A percentile compares a stretch with the other conserved stretches of the same genome.
phyloP scores from a whole-genome alignment of 2,888 invertebrate genomes.

The Tridacna crocea region DNA sequence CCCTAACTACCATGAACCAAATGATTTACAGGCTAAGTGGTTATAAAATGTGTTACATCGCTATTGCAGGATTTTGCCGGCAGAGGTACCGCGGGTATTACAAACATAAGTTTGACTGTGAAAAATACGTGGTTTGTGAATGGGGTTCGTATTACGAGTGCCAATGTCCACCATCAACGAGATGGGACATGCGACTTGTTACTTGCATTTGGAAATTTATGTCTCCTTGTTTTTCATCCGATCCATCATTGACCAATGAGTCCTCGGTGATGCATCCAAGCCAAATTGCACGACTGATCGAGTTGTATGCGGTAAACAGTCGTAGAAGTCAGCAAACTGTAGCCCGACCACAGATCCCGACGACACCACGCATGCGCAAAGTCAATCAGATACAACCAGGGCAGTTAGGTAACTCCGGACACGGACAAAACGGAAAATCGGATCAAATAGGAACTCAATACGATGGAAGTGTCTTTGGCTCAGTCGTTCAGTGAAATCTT shows the following conservation, averaged over 20 bases:
- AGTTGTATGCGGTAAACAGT: not conserved
- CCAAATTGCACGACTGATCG: constrained; percentile 11
- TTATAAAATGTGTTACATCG: no score
- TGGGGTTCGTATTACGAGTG: constrained; percentile 50
- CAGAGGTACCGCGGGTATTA: constrained; percentile 48
- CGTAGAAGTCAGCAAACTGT: not conserved
- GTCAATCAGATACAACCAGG: not conserved
- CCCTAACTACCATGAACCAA: no score
- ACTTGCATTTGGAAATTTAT: constrained; percentile 47
- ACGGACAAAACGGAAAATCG: not conserved
- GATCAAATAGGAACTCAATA: not conserved
- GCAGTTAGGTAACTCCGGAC: not conserved
- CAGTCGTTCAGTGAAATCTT: not conserved
- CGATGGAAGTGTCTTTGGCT: not conserved
- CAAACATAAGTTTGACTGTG: constrained; percentile 36
- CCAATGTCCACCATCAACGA: constrained; percentile 39
- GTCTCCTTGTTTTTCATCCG: constrained; percentile 32
- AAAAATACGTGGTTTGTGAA: constrained; percentile 48
- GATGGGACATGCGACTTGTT: constrained; percentile 35
- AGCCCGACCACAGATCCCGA: not conserved
- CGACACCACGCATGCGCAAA: not conserved
- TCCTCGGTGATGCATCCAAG: not conserved
- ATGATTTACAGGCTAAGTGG: no score
- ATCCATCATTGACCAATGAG: not conserved
- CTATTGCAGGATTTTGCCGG: constrained; percentile 43